Conservation (phyloP, 2,797 vertebrate genomes). For the Pampus argenteus region DNA sequence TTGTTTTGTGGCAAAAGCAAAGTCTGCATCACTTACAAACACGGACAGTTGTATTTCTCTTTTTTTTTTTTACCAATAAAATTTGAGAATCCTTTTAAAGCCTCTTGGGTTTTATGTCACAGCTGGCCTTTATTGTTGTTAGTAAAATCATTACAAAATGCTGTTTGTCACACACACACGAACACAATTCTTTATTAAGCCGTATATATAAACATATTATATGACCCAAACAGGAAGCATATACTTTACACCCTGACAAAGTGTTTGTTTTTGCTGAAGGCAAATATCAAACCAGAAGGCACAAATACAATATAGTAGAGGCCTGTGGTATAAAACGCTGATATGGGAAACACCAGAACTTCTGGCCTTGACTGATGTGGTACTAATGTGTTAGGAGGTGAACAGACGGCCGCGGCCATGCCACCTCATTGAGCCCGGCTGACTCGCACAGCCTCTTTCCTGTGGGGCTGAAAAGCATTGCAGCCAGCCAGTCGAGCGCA, state of each 20-base stretch:
- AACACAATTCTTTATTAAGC: slow-evolving; percentile 63
- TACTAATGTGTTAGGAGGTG: slow-evolving; percentile 70
- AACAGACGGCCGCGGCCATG: slow-evolving; percentile 75
- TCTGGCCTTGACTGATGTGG: slow-evolving; percentile 59
- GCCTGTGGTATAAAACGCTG: slow-evolving; percentile 57
- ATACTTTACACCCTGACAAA: slow-evolving; percentile 25
- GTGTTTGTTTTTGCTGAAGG: slow-evolving; percentile 7
- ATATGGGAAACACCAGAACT: slow-evolving; percentile 65
- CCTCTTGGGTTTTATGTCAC: slow-evolving; percentile 50
- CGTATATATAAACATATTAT: slow-evolving; percentile 31
- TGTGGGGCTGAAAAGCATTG: slow-evolving; percentile 94
- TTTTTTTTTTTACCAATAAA: slow-evolving; percentile 73
- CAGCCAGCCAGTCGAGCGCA: slow-evolving; percentile 90
- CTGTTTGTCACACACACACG: slow-evolving; percentile 36
- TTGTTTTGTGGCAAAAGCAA: slow-evolving; percentile 55
- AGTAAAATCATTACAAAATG: slow-evolving; percentile 39
- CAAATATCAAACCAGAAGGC: slow-evolving; percentile 37
- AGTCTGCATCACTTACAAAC: slow-evolving; percentile 58
- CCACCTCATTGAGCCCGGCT: slow-evolving; percentile 86
- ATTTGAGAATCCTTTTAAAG: slow-evolving; percentile 62
- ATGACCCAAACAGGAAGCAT: slow-evolving; percentile 24
- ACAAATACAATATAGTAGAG: slow-evolving; percentile 35
- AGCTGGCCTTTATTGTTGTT: slow-evolving; percentile 1
- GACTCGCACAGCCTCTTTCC: slow-evolving; percentile 88
- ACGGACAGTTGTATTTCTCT: slow-evolving; percentile 50